phyloP scores from a whole-genome alignment of 2,113 vertebrate genomes.

The Callopanchax toddi region DNA sequence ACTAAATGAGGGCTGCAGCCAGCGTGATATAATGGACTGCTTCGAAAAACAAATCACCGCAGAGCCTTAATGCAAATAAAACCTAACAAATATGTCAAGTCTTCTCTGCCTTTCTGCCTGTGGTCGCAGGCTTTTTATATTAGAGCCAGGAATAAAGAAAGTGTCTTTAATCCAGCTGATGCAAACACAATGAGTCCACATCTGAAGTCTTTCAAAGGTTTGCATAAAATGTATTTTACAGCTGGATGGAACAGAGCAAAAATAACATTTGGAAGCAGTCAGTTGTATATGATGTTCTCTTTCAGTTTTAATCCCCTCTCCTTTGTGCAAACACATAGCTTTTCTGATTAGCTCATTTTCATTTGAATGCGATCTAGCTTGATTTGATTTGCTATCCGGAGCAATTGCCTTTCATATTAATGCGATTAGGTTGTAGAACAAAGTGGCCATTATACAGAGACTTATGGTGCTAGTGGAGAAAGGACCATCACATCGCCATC shows the following conservation, averaged over 20 bases:
- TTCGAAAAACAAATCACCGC: conserved; percentile 23
- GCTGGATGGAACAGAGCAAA: conserved; percentile 22
- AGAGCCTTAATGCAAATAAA: conserved; percentile 30
- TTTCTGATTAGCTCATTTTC: conserved; percentile 75
- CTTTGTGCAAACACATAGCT: conserved; percentile 68
- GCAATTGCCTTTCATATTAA: conserved; percentile 78
- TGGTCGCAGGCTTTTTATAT: conserved; percentile 15
- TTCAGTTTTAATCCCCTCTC: conserved; percentile 53
- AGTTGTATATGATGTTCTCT: conserved; percentile 45
- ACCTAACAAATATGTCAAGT: conserved; percentile 27
- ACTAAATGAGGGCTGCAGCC: conserved; percentile 12
- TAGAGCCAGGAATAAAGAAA: conserved; percentile 1
- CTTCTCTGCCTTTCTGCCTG: neutral
- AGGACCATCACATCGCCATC: conserved; percentile 60
- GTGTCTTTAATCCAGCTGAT: conserved; percentile 20
- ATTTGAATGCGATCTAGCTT: conserved; percentile 72
- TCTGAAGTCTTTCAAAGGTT: conserved; percentile 30
- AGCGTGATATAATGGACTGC: conserved; percentile 16
- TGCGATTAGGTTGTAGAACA: conserved; percentile 74
- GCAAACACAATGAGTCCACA: conserved; percentile 4
- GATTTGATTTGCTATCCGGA: conserved; percentile 77
- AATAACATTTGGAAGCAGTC: conserved; percentile 43
- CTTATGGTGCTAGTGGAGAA: conserved; percentile 65
- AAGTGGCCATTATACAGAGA: conserved; percentile 71
- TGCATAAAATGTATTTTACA: conserved; percentile 33